Conservation (phyloP, 2,113 vertebrate genomes). For the Peromyscus leucopus region DNA sequence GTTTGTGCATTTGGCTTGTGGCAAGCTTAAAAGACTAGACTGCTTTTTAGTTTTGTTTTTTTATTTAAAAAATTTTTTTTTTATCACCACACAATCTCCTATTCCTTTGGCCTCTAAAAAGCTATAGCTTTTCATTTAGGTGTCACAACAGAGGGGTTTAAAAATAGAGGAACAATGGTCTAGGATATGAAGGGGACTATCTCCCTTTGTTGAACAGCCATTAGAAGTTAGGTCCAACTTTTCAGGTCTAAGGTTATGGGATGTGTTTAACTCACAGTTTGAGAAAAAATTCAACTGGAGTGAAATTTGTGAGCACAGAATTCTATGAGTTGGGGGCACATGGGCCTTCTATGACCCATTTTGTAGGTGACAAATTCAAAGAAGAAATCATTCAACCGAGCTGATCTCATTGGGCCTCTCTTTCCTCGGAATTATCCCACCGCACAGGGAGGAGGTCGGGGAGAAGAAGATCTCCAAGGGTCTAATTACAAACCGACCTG, state of each 20-base stretch:
- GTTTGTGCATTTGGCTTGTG: constrained; percentile 16
- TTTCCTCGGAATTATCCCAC: constrained; percentile 1
- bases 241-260: constrained; percentile 54
- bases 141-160: constrained; percentile 34
- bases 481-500: not conserved
- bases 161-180: constrained; percentile 65
- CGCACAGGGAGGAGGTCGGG: not conserved
- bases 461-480: not conserved
- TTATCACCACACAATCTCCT: not conserved
- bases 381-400: not conserved
- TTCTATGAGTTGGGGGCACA: constrained; percentile 44
- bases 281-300: constrained; percentile 47
- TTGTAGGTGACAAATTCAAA: constrained; percentile 33
- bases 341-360: constrained; percentile 54
- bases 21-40: not conserved
- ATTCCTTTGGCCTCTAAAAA: not conserved
- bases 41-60: not conserved
- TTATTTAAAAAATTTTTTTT: not conserved
- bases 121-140: constrained; percentile 43
- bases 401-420: constrained; percentile 19
- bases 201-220: constrained; percentile 65
- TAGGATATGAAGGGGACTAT: constrained; percentile 22
- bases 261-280: constrained; percentile 44
- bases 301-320: constrained; percentile 40
- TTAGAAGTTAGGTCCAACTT: constrained; percentile 61